Conservation (phyloP, 1,140 invertebrate species). For the Drosophila murphyi region DNA sequence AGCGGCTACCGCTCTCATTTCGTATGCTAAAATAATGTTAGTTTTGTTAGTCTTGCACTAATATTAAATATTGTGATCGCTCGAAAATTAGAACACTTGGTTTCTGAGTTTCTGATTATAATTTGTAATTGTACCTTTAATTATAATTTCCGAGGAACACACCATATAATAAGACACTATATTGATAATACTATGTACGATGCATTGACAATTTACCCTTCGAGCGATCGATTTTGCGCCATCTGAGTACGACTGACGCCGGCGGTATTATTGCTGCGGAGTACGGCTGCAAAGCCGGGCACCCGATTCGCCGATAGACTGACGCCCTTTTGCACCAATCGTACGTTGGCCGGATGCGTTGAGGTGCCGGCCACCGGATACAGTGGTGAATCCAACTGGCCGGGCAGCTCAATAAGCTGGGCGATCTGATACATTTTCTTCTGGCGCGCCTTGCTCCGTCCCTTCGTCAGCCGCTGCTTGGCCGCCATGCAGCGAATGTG, state of each 20-base stretch:
- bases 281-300: conserved; percentile 89
- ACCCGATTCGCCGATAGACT: conserved; percentile 86
- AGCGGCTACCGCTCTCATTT: conserved; percentile 79
- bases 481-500: conserved; percentile 99
- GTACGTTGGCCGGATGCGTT: conserved; percentile 54
- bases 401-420: conserved; percentile 93
- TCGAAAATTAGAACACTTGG: too few relatives aligned
- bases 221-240: conserved; percentile 78
- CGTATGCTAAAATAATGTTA: conserved; percentile 59
- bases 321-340: conserved; percentile 30
- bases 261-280: conserved; percentile 85
- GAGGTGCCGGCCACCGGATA: conserved; percentile 75
- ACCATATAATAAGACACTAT: too few relatives aligned
- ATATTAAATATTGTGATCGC: too few relatives aligned
- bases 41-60: too few relatives aligned
- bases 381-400: conserved; percentile 86
- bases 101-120: too few relatives aligned
- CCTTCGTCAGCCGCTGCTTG: conserved; percentile 93
- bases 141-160: too few relatives aligned
- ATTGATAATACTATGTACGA: too few relatives aligned
- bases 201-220: conserved; percentile 59
- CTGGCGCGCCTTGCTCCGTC: conserved; percentile 96
- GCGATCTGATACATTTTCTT: conserved; percentile 98
- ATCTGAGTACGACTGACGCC: conserved; percentile 80
- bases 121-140: too few relatives aligned